These are phyloP conservation scores for Pammene aurita DNA, from an alignment of 2,888 invertebrate species.

Conservation along the genomic window DNA sequence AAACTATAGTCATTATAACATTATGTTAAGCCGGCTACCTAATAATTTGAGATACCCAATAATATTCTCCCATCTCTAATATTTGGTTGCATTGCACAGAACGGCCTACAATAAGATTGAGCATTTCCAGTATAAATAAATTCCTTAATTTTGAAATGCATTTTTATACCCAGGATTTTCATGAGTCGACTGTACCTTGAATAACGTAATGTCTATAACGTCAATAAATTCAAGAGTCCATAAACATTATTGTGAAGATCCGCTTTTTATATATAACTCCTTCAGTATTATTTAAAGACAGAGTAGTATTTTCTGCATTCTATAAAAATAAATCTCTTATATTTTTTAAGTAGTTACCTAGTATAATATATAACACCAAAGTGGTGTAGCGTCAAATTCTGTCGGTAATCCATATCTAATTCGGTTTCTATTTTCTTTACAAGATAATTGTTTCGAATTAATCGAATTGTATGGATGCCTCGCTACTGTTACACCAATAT, in stretches of 20 bases:
- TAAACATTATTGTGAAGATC: neutral
- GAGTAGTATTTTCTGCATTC: slow-evolving; percentile 28
- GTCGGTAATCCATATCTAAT: neutral
- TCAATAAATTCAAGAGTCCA: neutral
- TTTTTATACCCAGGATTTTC: neutral
- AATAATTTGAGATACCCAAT: neutral
- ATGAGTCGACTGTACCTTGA: neutral
- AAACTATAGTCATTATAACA: slow-evolving; percentile 8
- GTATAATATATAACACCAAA: slow-evolving; percentile 1
- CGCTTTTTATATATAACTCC: neutral
- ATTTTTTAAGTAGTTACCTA: slow-evolving; percentile 1
- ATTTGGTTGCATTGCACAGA: slow-evolving; percentile 3
- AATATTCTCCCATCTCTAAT: slow-evolving; percentile 2
- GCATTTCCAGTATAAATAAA: neutral
- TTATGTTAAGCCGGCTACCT: neutral
- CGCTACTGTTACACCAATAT: neutral
- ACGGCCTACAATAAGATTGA: slow-evolving; percentile 11
- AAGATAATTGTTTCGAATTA: neutral
- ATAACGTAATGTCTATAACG: neutral
- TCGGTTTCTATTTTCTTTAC: neutral
- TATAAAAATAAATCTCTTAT: slow-evolving; percentile 1
- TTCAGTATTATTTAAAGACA: neutral
- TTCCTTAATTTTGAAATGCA: neutral
- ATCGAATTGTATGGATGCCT: slow-evolving; percentile 4
- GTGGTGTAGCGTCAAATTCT: slow-evolving; percentile 9